Evolutionary conservation across 2,113 vertebrate species (phyloP), one percentile per base, ranked within the genome.

Genomic region (Myrmecophaga tridactyla): DNA sequence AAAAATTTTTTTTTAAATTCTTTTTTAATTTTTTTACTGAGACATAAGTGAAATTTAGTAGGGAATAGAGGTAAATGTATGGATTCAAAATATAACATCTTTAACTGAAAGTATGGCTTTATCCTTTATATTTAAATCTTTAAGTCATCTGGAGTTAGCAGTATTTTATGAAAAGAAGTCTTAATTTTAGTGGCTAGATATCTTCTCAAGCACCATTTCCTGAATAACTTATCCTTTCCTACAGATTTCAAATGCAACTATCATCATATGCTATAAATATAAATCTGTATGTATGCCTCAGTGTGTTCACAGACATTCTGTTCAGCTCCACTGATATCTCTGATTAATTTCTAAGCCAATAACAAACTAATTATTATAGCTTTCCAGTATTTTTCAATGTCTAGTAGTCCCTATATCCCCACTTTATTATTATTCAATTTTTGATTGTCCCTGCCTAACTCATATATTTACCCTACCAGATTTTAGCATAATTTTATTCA

Each of bases 71-170:
- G 15, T 70, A 62, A 87, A 88, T 63, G 39, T 7, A 34, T 53
- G 34, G 48, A 46, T 67, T 94, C 34, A 92, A 82, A 89, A 88
- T 84, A 20, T 63, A 78, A 46, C n/a, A 70, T 41, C 83, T 81
- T 95, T 65, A 85, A 70, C n/a, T 94, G n/a, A 75, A 86, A 65
- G 36, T 87, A 58, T 95, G 83, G 31, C 18, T 81, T 82, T 93
- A 78, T 70, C 51, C 43, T 93, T 72, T 56, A 78, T 78, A 78
- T 63, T 93, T 63, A 48, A 20, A 56, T 36, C 56, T 84, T 95
- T 67, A 80, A 46, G 53, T 15, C 25, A 81, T 46, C 48, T 92
- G n/a, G 48, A 85, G 41, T 86, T 75, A 69, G 56, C 34, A 77
- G 36, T 53, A 39, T 77, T 77, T 69, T 78, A 41, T 67, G 39